Evolutionary conservation across 2,797 vertebrate genomes (phyloP), one percentile per base, ranked within the genome.

Genomic region (Peromyscus eremicus): DNA sequence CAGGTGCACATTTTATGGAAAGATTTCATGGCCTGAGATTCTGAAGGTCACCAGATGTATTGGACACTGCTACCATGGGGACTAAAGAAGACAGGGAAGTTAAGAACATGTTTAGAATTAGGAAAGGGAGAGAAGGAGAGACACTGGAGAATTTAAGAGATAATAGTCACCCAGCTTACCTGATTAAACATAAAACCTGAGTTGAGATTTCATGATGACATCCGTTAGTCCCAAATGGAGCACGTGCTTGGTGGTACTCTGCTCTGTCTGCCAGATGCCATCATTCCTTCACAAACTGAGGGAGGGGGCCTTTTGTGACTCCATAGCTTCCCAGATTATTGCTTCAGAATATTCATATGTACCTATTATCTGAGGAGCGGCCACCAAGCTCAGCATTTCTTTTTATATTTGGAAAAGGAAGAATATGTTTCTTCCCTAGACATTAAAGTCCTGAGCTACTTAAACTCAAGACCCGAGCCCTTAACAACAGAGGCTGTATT

Each of bases 401-500:
- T 55, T 2, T 80, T 89, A 52, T 87, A 16, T 94, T 92, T 64
- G 91, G 55, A 49, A 94, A 83, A 34, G 2, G 40, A 43, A 92
- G 37, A 89, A 4, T 16, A 32, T 86, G 25, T 64, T 95, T 88
- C 27, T 84, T 87, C 27, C 2, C 43, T 16, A 66, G 79, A 80
- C 77, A 76, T 64, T 83, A 83, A 95, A 85, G 27, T 84, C 19
- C 10, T 71, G 37, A 88, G 17, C 68, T 27, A 83, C 77, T 93
- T 92, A 92, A 88, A 81, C 80, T 77, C 83, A 71, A 40, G 23
- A 92, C 21, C 27, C 49, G 27, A 95, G 55, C 46, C 70, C n/a
- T 82, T 91, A 76, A 34, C 81, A 89, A 21, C 81, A 82, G 76
- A 94, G 37, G 0, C 13, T 93, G 10, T 57, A 10, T 6, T 52